Conservation (phyloP, 2,888 invertebrate genomes). For the Harpalus rubripes region DNA sequence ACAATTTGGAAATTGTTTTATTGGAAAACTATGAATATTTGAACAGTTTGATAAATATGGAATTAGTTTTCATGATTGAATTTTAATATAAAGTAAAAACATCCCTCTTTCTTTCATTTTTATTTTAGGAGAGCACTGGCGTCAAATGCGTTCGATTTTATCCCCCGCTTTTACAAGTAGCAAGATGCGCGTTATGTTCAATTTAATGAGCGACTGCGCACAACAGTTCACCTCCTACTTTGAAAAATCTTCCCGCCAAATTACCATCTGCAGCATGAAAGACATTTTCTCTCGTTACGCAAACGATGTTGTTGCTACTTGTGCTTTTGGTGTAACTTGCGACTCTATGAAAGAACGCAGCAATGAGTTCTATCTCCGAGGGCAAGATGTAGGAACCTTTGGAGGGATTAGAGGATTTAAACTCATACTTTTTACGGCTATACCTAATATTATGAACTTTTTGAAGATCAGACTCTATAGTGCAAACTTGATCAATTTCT, state of each 20-base stretch:
- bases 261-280: slow-evolving; percentile 11
- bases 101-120: background rate
- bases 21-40: too few relatives aligned
- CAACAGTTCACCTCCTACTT: slow-evolving; percentile 24
- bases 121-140: slow-evolving; percentile 60
- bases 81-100: too few relatives aligned
- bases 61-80: too few relatives aligned
- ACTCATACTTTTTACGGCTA: background rate
- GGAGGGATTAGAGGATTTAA: slow-evolving; percentile 29
- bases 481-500: slow-evolving; percentile 69
- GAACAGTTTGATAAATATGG: too few relatives aligned
- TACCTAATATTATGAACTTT: slow-evolving; percentile 63
- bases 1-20: too few relatives aligned
- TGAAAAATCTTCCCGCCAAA: background rate
- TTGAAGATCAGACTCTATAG: slow-evolving; percentile 69
- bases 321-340: slow-evolving; percentile 79
- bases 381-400: slow-evolving; percentile 77
- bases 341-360: slow-evolving; percentile 79
- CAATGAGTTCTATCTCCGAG: slow-evolving; percentile 80
- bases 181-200: slow-evolving; percentile 66
- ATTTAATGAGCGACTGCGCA: slow-evolving; percentile 50
- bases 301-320: slow-evolving; percentile 79
- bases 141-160: slow-evolving; percentile 63
- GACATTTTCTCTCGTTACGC: slow-evolving; percentile 7
- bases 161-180: slow-evolving; percentile 67